These are phyloP conservation scores for Sminthurinus aureus DNA, from an alignment of 2,888 invertebrate genomes.

Conservation along the genomic window DNA sequence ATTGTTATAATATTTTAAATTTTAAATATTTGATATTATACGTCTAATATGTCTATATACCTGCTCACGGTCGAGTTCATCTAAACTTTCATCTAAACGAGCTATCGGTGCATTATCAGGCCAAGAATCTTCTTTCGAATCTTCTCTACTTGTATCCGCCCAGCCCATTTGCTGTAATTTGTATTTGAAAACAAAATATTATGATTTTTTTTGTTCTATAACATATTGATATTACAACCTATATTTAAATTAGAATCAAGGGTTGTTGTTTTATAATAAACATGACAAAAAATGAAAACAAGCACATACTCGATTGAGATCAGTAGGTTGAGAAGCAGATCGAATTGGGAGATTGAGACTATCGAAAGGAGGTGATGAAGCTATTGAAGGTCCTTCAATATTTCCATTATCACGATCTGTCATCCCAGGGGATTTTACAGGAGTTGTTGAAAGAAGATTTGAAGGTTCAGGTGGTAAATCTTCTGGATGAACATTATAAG, in stretches of 20 bases:
- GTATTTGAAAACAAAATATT: not conserved
- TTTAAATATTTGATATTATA: too few relatives aligned
- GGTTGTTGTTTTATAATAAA: not conserved
- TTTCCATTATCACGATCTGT: slow-evolving; percentile 29
- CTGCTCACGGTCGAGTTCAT: slow-evolving; percentile 71
- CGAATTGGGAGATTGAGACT: slow-evolving; percentile 52
- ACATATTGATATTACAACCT: not conserved
- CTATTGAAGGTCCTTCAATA: not conserved
- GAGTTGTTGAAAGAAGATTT: slow-evolving; percentile 8
- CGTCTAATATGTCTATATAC: slow-evolving; percentile 40
- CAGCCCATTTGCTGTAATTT: slow-evolving; percentile 47
- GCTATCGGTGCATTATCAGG: slow-evolving; percentile 69
- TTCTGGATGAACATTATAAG: slow-evolving; percentile 49
- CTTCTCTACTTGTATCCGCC: slow-evolving; percentile 58
- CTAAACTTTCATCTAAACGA: slow-evolving; percentile 73
- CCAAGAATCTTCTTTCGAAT: slow-evolving; percentile 60
- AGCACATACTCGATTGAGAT: slow-evolving; percentile 53
- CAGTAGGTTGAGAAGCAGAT: slow-evolving; percentile 57
- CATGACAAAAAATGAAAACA: not conserved
- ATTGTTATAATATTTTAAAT: too few relatives aligned
- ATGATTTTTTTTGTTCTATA: not conserved
- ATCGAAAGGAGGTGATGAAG: slow-evolving; percentile 47
- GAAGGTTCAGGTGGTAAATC: slow-evolving; percentile 32
- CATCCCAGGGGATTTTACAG: slow-evolving; percentile 11
- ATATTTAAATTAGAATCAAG: not conserved